Evolutionary conservation across 2,888 invertebrate genomes (phyloP), one percentile per base, ranked within the genome.

Genomic region (Brachyopa scutellaris): DNA sequence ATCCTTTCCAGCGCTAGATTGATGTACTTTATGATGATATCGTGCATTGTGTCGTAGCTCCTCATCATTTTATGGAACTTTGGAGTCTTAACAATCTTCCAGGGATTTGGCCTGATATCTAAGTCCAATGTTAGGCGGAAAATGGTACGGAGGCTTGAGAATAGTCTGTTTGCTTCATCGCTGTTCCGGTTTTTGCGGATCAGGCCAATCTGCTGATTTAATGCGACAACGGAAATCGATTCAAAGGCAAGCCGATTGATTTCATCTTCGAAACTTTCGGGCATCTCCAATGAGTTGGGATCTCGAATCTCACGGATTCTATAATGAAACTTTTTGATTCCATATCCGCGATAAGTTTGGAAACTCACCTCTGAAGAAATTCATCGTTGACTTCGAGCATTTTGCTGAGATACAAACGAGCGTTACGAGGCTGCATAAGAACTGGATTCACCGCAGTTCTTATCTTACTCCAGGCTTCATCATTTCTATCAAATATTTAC

Each of bases 361-460:
- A 26, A 26, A 15, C 87, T 94, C 88, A 70, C 77, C 77, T 53
- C 2, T 72, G 36, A 8, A 86, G 42, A 59, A 87, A 86, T 21
- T 86, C 84, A 13, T 45, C 85, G 15, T 91, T 90, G 26, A 92
- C 91, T 66, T 90, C 88, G 73, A 91, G 91, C 38, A 92, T 88
- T 0, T 87, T 89, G 5, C 91, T 89, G 0, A 91, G 86, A 61
- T 92, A 92, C 3, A 91, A 87, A 86, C 91, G 91, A 0, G 91
- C 89, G 21, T 91, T 86, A 86, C 92, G 92, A 0, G 93, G 93
- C 85, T 93, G 91, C 87, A 94, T 88, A 89, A 94, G 90, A 51
- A 93, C 91, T 78, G 93, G 93, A 88, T 94, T 94, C 0, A 94
- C 93, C 79, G 92, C 93, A 1, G 92, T 92, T 33, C 94, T 91